Percentiles rank a stretch among this genome's conserved stretches.
Evolutionary conservation across 1,140 invertebrate genomes (phyloP).

Genomic region (Trinorchestia longiramus): DNA sequence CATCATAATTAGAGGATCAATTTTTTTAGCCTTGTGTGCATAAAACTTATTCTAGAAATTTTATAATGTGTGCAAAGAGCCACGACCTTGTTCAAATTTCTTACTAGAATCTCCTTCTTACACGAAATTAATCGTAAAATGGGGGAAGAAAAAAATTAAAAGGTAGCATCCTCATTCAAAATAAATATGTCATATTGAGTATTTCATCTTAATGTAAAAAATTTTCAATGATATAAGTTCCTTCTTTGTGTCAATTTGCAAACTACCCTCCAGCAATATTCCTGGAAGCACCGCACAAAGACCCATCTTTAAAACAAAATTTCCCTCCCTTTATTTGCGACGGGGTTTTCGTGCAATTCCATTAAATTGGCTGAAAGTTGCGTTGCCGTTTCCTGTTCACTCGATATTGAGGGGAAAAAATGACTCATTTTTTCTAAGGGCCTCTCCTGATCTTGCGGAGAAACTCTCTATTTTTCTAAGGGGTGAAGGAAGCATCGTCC

Average conservation of each 20-base stretch:
- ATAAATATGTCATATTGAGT: background rate
- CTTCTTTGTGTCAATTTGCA: background rate
- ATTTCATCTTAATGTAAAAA: background rate
- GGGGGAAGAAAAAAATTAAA: no score
- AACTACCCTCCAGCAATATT: background rate
- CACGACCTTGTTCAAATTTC: no score
- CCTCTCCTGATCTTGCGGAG: background rate
- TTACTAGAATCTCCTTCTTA: no score
- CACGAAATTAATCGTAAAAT: no score
- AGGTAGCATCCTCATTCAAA: background rate
- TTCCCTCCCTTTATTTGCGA: background rate
- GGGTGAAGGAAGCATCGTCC: background rate
- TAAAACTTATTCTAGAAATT: no score
- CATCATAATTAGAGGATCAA: no score
- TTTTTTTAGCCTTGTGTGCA: no score
- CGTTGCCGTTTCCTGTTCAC: constrained; percentile 37
- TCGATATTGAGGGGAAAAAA: constrained; percentile 44
- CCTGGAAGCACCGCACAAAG: background rate
- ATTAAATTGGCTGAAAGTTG: constrained; percentile 42
- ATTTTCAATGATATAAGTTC: background rate
- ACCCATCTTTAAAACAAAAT: background rate
- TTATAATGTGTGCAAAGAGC: no score
- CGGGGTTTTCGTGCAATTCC: constrained; percentile 1
- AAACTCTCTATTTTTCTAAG: background rate
- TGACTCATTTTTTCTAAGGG: constrained; percentile 8